Percentiles rank a stretch among this genome's conserved stretches.
These are phyloP conservation scores for Troglohyphantes excavatus DNA, from an alignment of 2,888 invertebrate species.

Conservation along the genomic window DNA sequence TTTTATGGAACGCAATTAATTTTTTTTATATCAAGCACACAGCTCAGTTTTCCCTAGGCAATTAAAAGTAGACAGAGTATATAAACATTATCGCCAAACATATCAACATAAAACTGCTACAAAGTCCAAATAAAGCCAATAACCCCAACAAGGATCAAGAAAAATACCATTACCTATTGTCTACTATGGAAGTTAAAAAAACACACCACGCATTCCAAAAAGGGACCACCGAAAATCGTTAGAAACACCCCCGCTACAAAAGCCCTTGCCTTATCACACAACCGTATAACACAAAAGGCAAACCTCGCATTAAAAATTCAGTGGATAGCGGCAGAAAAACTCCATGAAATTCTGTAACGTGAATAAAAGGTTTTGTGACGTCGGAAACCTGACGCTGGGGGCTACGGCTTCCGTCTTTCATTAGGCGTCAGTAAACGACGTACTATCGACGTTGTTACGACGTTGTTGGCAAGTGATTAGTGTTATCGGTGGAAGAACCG, in stretches of 20 bases:
- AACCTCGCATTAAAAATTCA: slow-evolving; percentile 48
- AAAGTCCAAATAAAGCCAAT: background rate
- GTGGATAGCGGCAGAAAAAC: background rate
- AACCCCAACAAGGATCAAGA: background rate
- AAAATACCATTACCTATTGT: background rate
- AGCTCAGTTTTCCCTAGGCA: no score
- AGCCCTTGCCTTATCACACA: slow-evolving; percentile 23
- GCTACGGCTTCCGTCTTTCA: slow-evolving; percentile 49
- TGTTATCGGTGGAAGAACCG: slow-evolving; percentile 28
- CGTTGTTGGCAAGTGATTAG: slow-evolving; percentile 50
- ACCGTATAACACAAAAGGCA: slow-evolving; percentile 9
- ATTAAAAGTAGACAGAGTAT: no score
- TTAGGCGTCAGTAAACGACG: slow-evolving; percentile 28
- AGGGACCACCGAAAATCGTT: background rate
- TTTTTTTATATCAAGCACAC: no score
- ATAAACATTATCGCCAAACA: no score
- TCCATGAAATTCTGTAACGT: background rate
- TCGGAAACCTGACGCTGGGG: slow-evolving; percentile 32
- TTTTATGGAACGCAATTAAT: no score
- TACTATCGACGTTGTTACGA: slow-evolving; percentile 19
- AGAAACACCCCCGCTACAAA: background rate
- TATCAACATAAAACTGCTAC: background rate
- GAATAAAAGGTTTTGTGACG: slow-evolving; percentile 51
- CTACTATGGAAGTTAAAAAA: background rate
- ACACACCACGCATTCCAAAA: background rate